Conservation (phyloP, 2,797 vertebrate species). For the Catamblyrhynchus diadema region DNA sequence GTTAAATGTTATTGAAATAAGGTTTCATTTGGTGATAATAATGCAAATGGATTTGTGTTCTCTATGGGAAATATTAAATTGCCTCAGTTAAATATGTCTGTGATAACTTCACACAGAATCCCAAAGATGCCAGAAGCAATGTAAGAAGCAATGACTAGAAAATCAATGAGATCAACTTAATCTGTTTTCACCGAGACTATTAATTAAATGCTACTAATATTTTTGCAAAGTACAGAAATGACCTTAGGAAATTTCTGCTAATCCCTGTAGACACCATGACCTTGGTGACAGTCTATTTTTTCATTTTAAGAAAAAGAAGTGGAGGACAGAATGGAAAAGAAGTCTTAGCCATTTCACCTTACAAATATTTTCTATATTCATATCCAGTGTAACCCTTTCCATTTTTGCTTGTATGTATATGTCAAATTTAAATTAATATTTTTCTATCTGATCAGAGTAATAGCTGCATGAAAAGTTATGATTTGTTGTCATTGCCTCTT, state of each 20-base stretch:
- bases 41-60: conserved; percentile 1
- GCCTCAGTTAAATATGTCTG: not conserved
- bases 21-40: not conserved
- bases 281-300: not conserved
- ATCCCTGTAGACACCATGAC: not conserved
- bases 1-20: not conserved
- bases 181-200: not conserved
- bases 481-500: not conserved
- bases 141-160: not conserved
- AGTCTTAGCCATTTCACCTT: not conserved
- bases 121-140: not conserved
- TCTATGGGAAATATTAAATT: conserved; percentile 10
- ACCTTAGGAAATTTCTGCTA: conserved; percentile 8
- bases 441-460: not conserved
- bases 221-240: not conserved
- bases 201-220: conserved; percentile 39
- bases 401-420: not conserved
- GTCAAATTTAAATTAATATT: not conserved
- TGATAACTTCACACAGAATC: not conserved
- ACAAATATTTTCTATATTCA: not conserved
- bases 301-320: not conserved
- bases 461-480: not conserved
- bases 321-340: not conserved
- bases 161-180: not conserved
- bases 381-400: not conserved